These are phyloP conservation scores for Drosophila vallismaia DNA, from an alignment of 2,888 invertebrate genomes.

Conservation along the genomic window DNA sequence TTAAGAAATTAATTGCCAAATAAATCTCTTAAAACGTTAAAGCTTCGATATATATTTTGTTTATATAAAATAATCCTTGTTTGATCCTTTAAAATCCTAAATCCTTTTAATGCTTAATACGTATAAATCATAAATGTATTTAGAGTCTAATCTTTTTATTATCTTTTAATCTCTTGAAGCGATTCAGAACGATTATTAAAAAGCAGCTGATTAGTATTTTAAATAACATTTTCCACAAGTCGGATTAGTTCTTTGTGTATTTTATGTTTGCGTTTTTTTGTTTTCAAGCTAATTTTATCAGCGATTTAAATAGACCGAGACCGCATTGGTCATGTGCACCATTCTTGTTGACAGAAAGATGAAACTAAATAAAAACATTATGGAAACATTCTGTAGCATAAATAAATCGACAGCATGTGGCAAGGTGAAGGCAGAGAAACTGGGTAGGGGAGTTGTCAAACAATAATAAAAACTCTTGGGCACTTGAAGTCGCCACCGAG, in stretches of 20 bases:
- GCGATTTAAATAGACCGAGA: constrained; percentile 37
- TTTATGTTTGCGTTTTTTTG: constrained; percentile 2
- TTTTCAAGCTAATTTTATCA: constrained; percentile 5
- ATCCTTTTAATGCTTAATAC: no score
- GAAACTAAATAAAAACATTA: constrained; percentile 29
- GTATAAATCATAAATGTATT: no score
- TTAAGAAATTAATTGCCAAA: no score
- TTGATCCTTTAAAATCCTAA: no score
- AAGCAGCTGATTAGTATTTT: neutral
- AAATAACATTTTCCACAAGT: neutral
- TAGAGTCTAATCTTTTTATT: neutral
- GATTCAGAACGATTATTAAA: neutral
- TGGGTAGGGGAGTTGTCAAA: constrained; percentile 20
- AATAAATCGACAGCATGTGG: constrained; percentile 74
- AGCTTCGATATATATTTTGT: no score
- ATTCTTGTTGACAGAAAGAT: constrained; percentile 38
- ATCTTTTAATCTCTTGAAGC: neutral
- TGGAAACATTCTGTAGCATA: constrained; percentile 38
- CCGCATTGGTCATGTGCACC: constrained; percentile 60
- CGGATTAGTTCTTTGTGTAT: neutral
- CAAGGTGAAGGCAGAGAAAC: constrained; percentile 35
- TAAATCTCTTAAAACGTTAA: no score
- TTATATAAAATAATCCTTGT: no score
- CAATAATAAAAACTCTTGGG: constrained; percentile 40
- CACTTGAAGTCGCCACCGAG: constrained; percentile 74